These are phyloP conservation scores for Drosophila triauraria DNA, from an alignment of 1,140 invertebrate genomes.

Conservation along the genomic window DNA sequence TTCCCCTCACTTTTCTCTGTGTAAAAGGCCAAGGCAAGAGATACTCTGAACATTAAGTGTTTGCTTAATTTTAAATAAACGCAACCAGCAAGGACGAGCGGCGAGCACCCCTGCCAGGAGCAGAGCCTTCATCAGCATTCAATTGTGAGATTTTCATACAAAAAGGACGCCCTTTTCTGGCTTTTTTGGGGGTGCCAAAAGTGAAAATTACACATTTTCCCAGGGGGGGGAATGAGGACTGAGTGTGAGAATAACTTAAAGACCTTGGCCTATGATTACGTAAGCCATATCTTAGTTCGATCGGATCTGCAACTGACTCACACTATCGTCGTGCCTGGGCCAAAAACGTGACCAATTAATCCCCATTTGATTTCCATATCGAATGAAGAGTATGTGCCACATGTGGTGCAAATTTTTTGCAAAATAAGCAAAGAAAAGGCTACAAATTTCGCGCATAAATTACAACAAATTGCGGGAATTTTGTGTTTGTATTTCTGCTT, in stretches of 20 bases:
- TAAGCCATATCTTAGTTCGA: constrained; percentile 30
- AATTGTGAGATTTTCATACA: constrained; percentile 57
- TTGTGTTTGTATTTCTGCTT: background rate
- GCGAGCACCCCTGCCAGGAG: constrained; percentile 28
- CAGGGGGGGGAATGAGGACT: background rate
- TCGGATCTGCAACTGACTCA: constrained; percentile 36
- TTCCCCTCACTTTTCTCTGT: background rate
- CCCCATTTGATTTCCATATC: constrained; percentile 21
- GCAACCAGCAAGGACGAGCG: constrained; percentile 30
- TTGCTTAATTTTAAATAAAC: constrained; percentile 78
- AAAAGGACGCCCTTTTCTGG: constrained; percentile 1
- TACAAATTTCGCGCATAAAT: constrained; percentile 63
- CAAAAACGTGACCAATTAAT: constrained; percentile 50
- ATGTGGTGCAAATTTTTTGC: constrained; percentile 27
- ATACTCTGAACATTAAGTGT: constrained; percentile 67
- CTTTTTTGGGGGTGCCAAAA: constrained; percentile 12
- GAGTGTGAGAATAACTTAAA: constrained; percentile 2
- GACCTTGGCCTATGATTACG: constrained; percentile 16
- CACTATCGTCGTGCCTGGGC: no score
- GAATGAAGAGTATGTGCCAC: constrained; percentile 12
- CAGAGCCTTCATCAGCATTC: constrained; percentile 67
- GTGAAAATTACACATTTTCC: constrained; percentile 25
- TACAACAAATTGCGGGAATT: constrained; percentile 63
- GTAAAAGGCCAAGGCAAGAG: background rate
- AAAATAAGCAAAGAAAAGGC: constrained; percentile 45